Conservation (phyloP, 2,113 vertebrate species). For the Oxygymnocypris stewartii region DNA sequence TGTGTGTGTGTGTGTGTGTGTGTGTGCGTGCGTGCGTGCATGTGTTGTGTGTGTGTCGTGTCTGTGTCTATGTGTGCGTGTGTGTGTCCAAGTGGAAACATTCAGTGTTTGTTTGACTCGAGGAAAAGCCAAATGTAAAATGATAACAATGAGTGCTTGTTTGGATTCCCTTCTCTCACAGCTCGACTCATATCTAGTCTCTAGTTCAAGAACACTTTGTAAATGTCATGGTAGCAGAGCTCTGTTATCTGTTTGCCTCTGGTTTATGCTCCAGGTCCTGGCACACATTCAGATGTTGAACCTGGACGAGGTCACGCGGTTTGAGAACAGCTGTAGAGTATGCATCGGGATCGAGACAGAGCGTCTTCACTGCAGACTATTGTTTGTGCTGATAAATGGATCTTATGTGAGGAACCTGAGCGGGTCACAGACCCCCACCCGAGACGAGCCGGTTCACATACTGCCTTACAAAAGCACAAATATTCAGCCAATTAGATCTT, state of each 20-base stretch:
- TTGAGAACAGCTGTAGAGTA: slow-evolving; percentile 48
- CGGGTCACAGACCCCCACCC: slow-evolving; percentile 26
- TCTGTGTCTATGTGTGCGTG: too few relatives aligned
- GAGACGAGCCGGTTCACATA: slow-evolving; percentile 9
- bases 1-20: too few relatives aligned
- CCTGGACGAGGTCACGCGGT: slow-evolving; percentile 19
- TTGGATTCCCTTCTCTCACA: background rate
- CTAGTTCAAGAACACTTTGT: background rate
- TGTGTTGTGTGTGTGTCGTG: too few relatives aligned
- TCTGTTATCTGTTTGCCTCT: slow-evolving; percentile 12
- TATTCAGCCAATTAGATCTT: background rate
- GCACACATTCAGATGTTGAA: slow-evolving; percentile 53
- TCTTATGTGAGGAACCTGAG: slow-evolving; percentile 26
- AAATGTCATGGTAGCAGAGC: background rate
- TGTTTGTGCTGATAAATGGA: slow-evolving; percentile 45
- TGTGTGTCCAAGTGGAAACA: too few relatives aligned
- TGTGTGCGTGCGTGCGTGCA: too few relatives aligned
- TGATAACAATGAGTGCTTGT: background rate
- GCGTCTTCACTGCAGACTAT: slow-evolving; percentile 36
- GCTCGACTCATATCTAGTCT: background rate
- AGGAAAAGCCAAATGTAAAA: background rate
- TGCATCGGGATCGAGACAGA: slow-evolving; percentile 40
- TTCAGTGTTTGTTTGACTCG: background rate
- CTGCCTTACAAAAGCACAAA: background rate
- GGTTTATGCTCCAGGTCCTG: slow-evolving; percentile 48